Conservation (phyloP, 2,888 invertebrate species). For the Rotaria magnacalcarata region DNA sequence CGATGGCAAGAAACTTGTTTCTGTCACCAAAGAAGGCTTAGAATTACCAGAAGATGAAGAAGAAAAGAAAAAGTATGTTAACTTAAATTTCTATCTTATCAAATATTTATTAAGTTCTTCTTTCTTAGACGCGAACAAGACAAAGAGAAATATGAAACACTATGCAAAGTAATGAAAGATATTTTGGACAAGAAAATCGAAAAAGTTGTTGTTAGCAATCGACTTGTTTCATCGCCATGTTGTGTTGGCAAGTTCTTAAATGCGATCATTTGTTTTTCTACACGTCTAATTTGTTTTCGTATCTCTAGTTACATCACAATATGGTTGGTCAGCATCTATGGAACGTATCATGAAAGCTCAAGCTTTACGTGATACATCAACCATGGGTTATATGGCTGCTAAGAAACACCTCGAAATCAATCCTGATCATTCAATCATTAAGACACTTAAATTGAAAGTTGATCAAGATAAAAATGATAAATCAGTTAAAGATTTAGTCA, state of each 20-base stretch:
- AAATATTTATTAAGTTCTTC: background rate
- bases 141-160: constrained; percentile 71
- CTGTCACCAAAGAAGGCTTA: constrained; percentile 94
- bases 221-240: constrained; percentile 92
- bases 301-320: constrained; percentile 79
- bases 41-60: constrained; percentile 94
- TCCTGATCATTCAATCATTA: constrained; percentile 87
- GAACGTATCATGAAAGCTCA: constrained; percentile 99
- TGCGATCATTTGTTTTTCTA: background rate
- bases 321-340: constrained; percentile 99
- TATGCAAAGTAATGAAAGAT: constrained; percentile 80
- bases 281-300: no score
- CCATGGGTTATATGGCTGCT: constrained; percentile 99
- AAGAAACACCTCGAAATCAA: constrained; percentile 98
- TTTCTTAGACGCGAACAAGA: constrained; percentile 74
- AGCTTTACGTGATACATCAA: constrained; percentile 87
- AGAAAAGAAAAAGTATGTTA: constrained; percentile 92
- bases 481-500: constrained; percentile 91
- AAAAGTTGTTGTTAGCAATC: constrained; percentile 91
- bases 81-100: constrained; percentile 55
- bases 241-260: constrained; percentile 67
- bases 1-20: constrained; percentile 88
- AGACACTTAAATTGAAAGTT: constrained; percentile 78
- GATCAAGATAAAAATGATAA: constrained; percentile 96
- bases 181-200: constrained; percentile 96